phyloP scores from a whole-genome alignment of 1,140 invertebrate species.

The Dendroctonus valens region DNA sequence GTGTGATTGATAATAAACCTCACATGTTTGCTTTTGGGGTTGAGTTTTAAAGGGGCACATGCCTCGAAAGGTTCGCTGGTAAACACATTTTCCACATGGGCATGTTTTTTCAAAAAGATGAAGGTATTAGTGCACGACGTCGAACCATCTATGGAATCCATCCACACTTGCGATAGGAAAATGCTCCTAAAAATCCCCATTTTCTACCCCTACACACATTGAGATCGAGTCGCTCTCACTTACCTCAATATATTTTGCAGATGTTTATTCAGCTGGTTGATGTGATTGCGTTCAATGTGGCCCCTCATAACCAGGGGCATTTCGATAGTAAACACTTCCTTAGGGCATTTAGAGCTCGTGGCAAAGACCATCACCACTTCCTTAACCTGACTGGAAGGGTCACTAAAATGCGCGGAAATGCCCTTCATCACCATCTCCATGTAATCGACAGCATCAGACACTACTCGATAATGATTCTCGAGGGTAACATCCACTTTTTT shows the following conservation, averaged over 20 bases:
- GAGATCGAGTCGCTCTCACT: conserved; percentile 9
- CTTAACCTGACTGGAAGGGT: conserved; percentile 18
- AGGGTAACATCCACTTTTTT: conserved; percentile 29
- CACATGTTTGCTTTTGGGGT: conserved; percentile 32
- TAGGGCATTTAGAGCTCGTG: conserved; percentile 33
- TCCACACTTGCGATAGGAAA: conserved; percentile 36
- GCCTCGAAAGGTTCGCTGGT: conserved; percentile 29
- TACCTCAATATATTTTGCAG: conserved; percentile 37
- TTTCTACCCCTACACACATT: conserved; percentile 6
- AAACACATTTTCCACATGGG: neutral
- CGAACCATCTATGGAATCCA: conserved; percentile 32
- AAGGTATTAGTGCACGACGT: conserved; percentile 37
- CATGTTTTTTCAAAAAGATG: conserved; percentile 35
- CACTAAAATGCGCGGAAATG: conserved; percentile 33
- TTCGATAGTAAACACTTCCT: conserved; percentile 35
- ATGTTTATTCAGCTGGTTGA: conserved; percentile 30
- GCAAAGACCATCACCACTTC: conserved; percentile 37
- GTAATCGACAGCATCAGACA: conserved; percentile 35
- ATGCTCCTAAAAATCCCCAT: conserved; percentile 29
- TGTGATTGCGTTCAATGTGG: conserved; percentile 39
- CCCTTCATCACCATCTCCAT: conserved; percentile 33
- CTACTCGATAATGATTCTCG: conserved; percentile 34
- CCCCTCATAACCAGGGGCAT: conserved; percentile 25
- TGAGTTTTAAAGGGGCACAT: conserved; percentile 24
- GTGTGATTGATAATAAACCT: conserved; percentile 32